phyloP scores from a whole-genome alignment of 2,888 invertebrate species.

The Orgyia antiqua region DNA sequence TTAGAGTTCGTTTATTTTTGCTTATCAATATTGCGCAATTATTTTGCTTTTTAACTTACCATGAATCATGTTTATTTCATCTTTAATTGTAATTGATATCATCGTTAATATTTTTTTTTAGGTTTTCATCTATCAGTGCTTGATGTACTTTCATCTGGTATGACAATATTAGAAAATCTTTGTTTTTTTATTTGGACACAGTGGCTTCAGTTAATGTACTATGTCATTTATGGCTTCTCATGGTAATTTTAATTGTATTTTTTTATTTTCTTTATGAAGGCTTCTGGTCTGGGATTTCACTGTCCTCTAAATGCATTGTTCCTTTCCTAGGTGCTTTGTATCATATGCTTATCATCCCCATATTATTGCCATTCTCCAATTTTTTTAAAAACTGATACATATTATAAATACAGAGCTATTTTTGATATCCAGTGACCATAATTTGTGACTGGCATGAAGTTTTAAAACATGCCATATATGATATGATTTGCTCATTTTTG shows the following conservation, averaged over 20 bases:
- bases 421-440: too few species aligned
- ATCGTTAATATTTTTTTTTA: conserved; percentile 30
- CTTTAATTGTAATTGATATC: conserved; percentile 7
- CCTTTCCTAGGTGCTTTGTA: too few species aligned
- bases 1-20: conserved; percentile 17
- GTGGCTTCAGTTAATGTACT: conserved; percentile 47
- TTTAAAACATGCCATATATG: too few species aligned
- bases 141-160: conserved; percentile 29
- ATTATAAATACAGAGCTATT: too few species aligned
- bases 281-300: too few species aligned
- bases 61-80: too few species aligned
- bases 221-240: conserved; percentile 46
- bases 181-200: conserved; percentile 46
- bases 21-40: conserved; percentile 49
- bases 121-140: conserved; percentile 26
- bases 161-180: conserved; percentile 43
- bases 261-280: not conserved
- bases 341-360: too few species aligned
- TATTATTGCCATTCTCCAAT: too few species aligned
- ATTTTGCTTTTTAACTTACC: conserved; percentile 8
- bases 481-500: too few species aligned
- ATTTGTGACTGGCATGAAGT: too few species aligned
- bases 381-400: too few species aligned
- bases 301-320: not conserved
- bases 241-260: conserved; percentile 41